Base-by-base conservation (phyloP, 30 jellyfish, hydroid and myxozoan species). In the Morbakka virulenta region DNA sequence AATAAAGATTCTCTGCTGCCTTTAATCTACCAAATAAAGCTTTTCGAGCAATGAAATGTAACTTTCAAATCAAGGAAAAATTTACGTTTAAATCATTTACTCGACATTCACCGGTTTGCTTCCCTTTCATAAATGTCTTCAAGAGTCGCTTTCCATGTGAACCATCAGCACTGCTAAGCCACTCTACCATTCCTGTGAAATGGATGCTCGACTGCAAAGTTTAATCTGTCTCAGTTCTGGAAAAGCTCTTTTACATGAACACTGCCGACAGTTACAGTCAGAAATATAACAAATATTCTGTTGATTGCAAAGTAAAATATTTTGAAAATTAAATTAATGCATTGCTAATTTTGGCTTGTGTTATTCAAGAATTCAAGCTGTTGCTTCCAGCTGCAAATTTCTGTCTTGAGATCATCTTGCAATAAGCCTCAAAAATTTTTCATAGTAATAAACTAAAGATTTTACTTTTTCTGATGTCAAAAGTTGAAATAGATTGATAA, bases 131-230 rank as follows among this genome's bases (percentile, higher is more conserved):
- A 68, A 68, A 68, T 66, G 27, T 68, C 71, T 2, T 36, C 34
- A 68, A 66, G 70, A 68, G 80, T 68, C 70, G n/a, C 80, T 32
- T 66, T 66, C 80, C 80, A 64, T 68, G 80, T 68, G 80, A 68
- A 68, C 41, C 80, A 68, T 68, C 33, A 68, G 80, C 80, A 28
- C 41, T 33, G 80, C 80, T 68, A 68, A 68, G 80, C 80, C 80
- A 68, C 80, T 68, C 80, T 33, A 33, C 80, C 80, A 21, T 35
- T 68, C 80, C 41, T 68, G 80, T 68, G 80, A 68, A 64, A 68
- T 68, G 35, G 66, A 66, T 66, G 78, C 78, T 66, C 78, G 78
- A 31, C 66, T 68, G 41, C 80, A 68, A 68, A 68, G 80, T 41
- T 68, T 68, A 68, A 68, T 31, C 41, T 66, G 80, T 68, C 70